phyloP scores from a whole-genome alignment of 2,888 invertebrate genomes.

The Branchellion lobata region DNA sequence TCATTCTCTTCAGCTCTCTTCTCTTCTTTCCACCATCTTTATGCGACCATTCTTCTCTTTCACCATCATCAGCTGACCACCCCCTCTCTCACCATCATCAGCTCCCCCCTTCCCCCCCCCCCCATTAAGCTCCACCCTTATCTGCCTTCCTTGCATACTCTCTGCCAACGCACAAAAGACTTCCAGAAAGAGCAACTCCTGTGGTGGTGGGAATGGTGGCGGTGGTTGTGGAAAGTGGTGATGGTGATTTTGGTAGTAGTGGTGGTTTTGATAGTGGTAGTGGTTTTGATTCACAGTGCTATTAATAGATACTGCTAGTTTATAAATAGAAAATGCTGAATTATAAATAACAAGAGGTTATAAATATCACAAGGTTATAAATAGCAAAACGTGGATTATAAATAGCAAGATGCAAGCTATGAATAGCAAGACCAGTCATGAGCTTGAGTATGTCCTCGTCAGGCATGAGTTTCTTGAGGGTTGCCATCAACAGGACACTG shows the following conservation, averaged over 20 bases:
- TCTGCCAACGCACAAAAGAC: background rate
- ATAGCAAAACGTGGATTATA: background rate
- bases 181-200: background rate
- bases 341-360: too few species aligned
- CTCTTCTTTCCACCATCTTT: background rate
- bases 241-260: too few species aligned
- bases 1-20: background rate
- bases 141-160: background rate
- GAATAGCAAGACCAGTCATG: conserved; percentile 65
- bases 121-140: background rate
- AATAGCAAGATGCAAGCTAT: background rate
- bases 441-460: conserved; percentile 71
- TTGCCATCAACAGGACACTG: conserved; percentile 83
- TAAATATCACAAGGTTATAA: background rate
- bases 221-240: too few species aligned
- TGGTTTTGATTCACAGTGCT: too few species aligned
- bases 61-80: too few species aligned
- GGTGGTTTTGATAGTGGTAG: too few species aligned
- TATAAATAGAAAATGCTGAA: too few species aligned
- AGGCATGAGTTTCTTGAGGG: conserved; percentile 76
- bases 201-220: too few species aligned
- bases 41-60: too few species aligned
- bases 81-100: background rate
- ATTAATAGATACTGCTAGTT: too few species aligned
- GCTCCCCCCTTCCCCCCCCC: background rate